A percentile compares a stretch with the other conserved stretches of the same genome.
Conservation (phyloP, 2,113 vertebrate species). For the Halcyon senegalensis region DNA sequence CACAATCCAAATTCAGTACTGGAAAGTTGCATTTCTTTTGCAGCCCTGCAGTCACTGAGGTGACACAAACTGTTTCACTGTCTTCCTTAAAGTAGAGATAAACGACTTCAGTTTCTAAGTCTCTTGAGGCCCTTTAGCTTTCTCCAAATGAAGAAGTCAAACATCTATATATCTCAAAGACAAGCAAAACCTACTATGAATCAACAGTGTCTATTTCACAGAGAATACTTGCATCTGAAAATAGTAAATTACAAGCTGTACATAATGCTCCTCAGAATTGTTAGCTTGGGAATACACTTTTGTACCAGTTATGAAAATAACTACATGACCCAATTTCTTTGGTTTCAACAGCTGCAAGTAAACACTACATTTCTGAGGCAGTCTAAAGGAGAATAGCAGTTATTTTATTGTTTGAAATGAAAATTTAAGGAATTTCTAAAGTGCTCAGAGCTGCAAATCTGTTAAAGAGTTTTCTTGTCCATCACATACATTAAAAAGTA, state of each 20-base stretch:
- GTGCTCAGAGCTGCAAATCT: background rate
- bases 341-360: background rate
- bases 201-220: background rate
- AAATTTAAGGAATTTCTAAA: background rate
- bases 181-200: background rate
- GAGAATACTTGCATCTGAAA: background rate
- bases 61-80: background rate
- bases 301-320: background rate
- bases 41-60: background rate
- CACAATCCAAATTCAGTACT: background rate
- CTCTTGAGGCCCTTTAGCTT: background rate
- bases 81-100: background rate
- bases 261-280: background rate
- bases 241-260: background rate
- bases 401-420: background rate
- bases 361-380: background rate
- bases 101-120: background rate
- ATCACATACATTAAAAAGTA: background rate
- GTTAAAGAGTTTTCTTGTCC: background rate
- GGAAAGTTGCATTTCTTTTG: background rate
- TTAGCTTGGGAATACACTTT: background rate
- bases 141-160: conserved; percentile 11
- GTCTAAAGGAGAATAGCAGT: background rate
- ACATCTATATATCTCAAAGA: background rate
- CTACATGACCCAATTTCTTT: background rate